Conservation (phyloP, 2,797 vertebrate genomes). For the Momotus momota region DNA sequence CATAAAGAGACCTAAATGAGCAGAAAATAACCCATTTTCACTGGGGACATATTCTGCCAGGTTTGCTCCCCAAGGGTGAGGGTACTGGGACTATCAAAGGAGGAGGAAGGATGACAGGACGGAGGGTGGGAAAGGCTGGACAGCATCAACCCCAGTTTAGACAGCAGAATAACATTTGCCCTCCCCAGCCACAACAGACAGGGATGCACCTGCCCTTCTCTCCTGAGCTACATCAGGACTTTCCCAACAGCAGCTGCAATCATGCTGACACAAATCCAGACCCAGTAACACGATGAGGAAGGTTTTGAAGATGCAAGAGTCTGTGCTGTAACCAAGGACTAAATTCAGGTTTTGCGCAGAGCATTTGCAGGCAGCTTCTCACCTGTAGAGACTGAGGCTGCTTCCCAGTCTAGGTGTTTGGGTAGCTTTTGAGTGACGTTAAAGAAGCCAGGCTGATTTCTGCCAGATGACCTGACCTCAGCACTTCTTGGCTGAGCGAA, state of each 20-base stretch:
- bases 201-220: background rate
- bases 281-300: fast-evolving
- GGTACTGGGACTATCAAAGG: background rate
- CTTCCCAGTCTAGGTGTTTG: background rate
- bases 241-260: background rate
- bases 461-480: background rate
- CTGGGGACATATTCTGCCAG: background rate
- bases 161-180: background rate
- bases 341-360: background rate
- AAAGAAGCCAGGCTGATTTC: background rate
- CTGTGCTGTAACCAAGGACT: background rate
- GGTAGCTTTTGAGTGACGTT: background rate
- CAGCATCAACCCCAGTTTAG: background rate
- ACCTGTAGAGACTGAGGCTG: background rate
- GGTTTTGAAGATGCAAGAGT: background rate
- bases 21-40: background rate
- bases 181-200: fast-evolving
- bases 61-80: background rate
- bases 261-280: background rate
- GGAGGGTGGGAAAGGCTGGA: background rate
- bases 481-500: background rate
- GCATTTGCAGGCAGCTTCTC: background rate
- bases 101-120: background rate
- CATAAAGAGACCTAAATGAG: background rate
- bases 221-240: background rate